These are phyloP conservation scores for Holacanthella duospinosa DNA, from an alignment of 2,888 invertebrate species.

Conservation along the genomic window DNA sequence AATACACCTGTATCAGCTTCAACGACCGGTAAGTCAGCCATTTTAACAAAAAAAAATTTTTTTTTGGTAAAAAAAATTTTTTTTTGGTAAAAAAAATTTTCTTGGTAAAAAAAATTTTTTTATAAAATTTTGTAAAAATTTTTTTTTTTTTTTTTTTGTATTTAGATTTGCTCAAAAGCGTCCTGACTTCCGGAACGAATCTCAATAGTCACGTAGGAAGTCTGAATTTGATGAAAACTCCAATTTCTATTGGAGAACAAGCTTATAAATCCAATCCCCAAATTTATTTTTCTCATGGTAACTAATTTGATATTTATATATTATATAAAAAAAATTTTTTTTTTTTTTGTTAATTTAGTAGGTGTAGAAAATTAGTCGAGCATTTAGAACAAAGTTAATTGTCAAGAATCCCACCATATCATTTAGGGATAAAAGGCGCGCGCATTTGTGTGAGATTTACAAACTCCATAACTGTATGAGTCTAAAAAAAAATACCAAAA, in stretches of 20 bases:
- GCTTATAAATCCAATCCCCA: conserved; percentile 5
- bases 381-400: neutral
- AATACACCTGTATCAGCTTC: neutral
- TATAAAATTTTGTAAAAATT: neutral
- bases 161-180: conserved; percentile 21
- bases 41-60: too few relatives aligned
- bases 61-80: too few relatives aligned
- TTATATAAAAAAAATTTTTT: conserved; percentile 5
- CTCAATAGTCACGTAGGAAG: conserved; percentile 6
- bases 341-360: conserved; percentile 2
- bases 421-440: neutral
- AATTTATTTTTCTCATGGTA: conserved; percentile 2
- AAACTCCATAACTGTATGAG: neutral
- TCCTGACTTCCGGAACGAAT: conserved; percentile 11
- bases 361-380: too few relatives aligned
- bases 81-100: too few relatives aligned
- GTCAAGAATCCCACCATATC: neutral
- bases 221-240: neutral
- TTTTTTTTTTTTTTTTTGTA: neutral
- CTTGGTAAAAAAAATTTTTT: neutral
- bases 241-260: conserved; percentile 7
- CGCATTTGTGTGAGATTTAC: neutral
- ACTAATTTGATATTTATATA: neutral
- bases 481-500: too few relatives aligned
- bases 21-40: neutral